Evolutionary conservation across 2,888 invertebrate species (phyloP), one percentile per base, ranked within the genome.

Genomic region (Diachrysia chrysitis): DNA sequence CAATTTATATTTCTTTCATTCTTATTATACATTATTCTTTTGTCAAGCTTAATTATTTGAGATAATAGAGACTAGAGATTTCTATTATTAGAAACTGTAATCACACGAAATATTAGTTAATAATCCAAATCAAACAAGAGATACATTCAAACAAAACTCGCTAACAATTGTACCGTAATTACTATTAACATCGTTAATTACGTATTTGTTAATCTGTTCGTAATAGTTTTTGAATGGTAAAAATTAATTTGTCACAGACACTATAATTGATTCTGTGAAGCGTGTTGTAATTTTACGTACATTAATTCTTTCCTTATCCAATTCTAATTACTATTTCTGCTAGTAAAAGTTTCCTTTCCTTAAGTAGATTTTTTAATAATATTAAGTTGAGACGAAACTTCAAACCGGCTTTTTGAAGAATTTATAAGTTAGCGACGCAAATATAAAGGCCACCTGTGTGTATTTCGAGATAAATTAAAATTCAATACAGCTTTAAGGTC

Each of bases 381-480:
- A 17, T 51, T 17, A 17, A 9, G 7, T 9, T 19, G 12, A n/a
- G 53, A 17, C 46, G 42, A 17, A 55, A 14, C n/a, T 64, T 53
- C 42, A 60, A 83, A 78, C 78, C 67, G 73, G 74, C 71, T 73
- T 65, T 57, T 51, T 46, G 29, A 66, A 62, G 29, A 66, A 71
- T 74, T 66, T 16, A 67, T 32, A 62, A 58, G 51, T 29, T 29
- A 35, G 21, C 21, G 54, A 46, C 25, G 32, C 51, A 53, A 25
- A 57, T 55, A 65, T 51, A 75, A 83, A 84, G 75, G 77, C 75
- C 71, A 78, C 63, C 68, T 59, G 61, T 53, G 53, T n/a, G 42
- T 61, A 68, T 62, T 66, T 61, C 51, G 21, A 70, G 67, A 64
- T 64, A 67, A 60, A 72, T 65, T 84, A 66, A 74, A 79, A 83